Evolutionary conservation across 2,113 vertebrate genomes (phyloP).

Genomic region (Chaetodon trifascialis): DNA sequence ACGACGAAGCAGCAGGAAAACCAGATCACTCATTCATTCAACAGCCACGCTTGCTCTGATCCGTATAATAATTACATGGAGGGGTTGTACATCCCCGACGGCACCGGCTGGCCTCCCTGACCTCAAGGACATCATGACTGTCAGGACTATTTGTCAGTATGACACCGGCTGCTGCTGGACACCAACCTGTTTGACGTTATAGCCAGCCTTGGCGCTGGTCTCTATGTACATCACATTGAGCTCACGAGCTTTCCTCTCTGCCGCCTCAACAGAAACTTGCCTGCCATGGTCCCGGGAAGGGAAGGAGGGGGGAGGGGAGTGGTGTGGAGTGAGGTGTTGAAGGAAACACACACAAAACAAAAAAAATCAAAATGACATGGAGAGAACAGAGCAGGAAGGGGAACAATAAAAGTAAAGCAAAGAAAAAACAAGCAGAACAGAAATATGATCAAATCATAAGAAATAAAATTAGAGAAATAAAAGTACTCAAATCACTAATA

Average conservation of each 20-base stretch:
- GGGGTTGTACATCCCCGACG: slow-evolving; percentile 11
- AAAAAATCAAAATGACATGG: slow-evolving; percentile 74
- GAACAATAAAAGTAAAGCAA: slow-evolving; percentile 36
- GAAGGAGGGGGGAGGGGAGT: slow-evolving; percentile 59
- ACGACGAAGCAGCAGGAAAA: slow-evolving; percentile 60
- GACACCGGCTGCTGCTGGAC: slow-evolving; percentile 58
- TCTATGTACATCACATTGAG: slow-evolving; percentile 89
- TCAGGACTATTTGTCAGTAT: slow-evolving; percentile 32
- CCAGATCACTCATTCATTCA: slow-evolving; percentile 49
- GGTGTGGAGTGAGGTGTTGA: slow-evolving; percentile 66
- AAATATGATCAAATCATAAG: slow-evolving; percentile 63
- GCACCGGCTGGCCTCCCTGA: slow-evolving; percentile 42
- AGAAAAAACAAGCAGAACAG: slow-evolving; percentile 50
- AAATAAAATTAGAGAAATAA: slow-evolving; percentile 53
- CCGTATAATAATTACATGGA: slow-evolving; percentile 35
- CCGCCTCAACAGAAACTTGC: slow-evolving; percentile 88
- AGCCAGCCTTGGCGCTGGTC: slow-evolving; percentile 88
- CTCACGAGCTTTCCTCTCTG: slow-evolving; percentile 86
- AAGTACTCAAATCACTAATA: slow-evolving; percentile 49
- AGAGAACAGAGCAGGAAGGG: slow-evolving; percentile 69
- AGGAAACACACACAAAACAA: slow-evolving; percentile 53
- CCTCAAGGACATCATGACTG: slow-evolving; percentile 27
- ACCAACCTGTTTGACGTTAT: slow-evolving; percentile 88
- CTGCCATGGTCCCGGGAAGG: slow-evolving; percentile 80
- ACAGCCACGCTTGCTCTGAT: slow-evolving; percentile 40